Evolutionary conservation across 2,113 vertebrate species (phyloP).

Genomic region (Podarcis muralis): DNA sequence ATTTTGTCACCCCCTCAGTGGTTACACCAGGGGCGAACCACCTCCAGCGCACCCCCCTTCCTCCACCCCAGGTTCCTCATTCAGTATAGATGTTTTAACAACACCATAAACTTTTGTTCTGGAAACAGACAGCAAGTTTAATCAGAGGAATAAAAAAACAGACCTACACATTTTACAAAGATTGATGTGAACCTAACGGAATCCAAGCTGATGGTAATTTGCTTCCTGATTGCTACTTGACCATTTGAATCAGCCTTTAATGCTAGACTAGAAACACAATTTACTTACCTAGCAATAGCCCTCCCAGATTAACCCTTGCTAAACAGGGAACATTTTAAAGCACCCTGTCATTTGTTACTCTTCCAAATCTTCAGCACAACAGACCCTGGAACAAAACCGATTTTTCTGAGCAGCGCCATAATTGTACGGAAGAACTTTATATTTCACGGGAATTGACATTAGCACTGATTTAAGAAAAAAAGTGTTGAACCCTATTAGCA

Average conservation of each 20-base stretch:
- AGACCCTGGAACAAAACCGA: not conserved
- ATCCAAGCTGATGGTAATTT: slow-evolving; percentile 57
- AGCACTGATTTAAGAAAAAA: not conserved
- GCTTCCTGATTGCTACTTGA: slow-evolving; percentile 69
- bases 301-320: slow-evolving; percentile 54
- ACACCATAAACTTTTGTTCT: slow-evolving; percentile 53
- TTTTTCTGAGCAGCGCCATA: not conserved
- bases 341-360: not conserved
- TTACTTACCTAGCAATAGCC: slow-evolving; percentile 53
- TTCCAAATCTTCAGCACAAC: slow-evolving; percentile 15
- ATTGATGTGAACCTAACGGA: slow-evolving; percentile 54
- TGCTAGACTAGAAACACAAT: slow-evolving; percentile 39
- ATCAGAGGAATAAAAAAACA: slow-evolving; percentile 53
- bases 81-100: slow-evolving; percentile 22
- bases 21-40: not conserved
- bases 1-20: not conserved
- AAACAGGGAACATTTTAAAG: slow-evolving; percentile 22
- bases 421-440: not conserved
- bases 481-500: not conserved
- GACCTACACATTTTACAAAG: slow-evolving; percentile 67
- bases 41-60: not conserved
- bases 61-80: not conserved
- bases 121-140: slow-evolving; percentile 48
- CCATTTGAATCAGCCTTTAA: slow-evolving; percentile 52
- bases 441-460: not conserved